Evolutionary conservation across 2,888 invertebrate species (phyloP).

Genomic region (Melinaea marsaeus): DNA sequence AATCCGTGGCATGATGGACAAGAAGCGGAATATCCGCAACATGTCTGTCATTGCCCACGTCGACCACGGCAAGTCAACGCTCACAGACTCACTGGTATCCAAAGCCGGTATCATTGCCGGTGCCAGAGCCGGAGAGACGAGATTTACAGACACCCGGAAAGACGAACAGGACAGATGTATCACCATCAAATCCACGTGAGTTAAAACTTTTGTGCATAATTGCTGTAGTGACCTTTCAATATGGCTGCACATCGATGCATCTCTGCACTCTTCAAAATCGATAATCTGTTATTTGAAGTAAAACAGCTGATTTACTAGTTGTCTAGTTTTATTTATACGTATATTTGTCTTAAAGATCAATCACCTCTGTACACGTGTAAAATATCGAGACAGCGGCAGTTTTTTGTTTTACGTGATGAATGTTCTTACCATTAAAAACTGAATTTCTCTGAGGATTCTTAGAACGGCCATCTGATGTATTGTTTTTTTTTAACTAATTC

Average conservation of each 20-base stretch:
- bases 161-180: constrained; percentile 99
- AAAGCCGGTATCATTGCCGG: constrained; percentile 99
- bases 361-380: constrained; percentile 5
- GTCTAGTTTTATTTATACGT: not conserved
- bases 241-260: constrained; percentile 25
- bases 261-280: constrained; percentile 5
- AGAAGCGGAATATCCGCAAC: constrained; percentile 99
- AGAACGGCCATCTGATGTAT: constrained; percentile 78
- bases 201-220: constrained; percentile 37
- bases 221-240: constrained; percentile 38
- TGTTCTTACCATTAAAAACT: constrained; percentile 74
- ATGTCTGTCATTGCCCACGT: constrained; percentile 99
- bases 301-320: not conserved
- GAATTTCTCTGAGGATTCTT: constrained; percentile 66
- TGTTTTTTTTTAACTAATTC: constrained; percentile 1
- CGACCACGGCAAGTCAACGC: constrained; percentile 99
- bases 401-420: constrained; percentile 60
- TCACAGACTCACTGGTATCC: constrained; percentile 99
- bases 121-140: constrained; percentile 98
- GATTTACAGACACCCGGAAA: constrained; percentile 99
- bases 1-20: constrained; percentile 99
- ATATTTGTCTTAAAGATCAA: constrained; percentile 2
- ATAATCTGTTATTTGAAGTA: not conserved
- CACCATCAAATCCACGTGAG: constrained; percentile 99
- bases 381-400: not conserved